Conservation (phyloP, 2,113 vertebrate species). For the Paratilapia polleni region DNA sequence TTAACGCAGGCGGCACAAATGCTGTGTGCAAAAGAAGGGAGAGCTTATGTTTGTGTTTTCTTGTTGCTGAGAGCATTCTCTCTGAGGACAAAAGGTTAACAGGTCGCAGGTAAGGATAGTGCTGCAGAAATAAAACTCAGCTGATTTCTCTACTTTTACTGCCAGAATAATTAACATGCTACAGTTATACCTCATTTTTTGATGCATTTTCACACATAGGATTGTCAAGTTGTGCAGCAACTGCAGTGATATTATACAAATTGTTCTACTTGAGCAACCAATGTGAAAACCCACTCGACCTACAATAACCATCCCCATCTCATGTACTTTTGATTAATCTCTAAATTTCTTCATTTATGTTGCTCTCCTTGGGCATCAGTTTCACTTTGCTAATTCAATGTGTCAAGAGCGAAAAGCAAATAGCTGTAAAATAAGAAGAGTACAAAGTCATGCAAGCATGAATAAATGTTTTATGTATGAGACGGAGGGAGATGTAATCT, state of each 20-base stretch:
- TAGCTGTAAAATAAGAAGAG: background rate
- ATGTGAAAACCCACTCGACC: background rate
- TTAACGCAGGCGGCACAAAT: background rate
- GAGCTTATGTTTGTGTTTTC: background rate
- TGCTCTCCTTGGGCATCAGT: background rate
- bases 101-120: background rate
- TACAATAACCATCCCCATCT: background rate
- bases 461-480: conserved; percentile 23
- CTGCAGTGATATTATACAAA: background rate
- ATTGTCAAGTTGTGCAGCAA: background rate
- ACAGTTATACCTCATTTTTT: background rate
- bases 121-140: conserved; percentile 5
- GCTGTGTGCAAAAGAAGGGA: background rate
- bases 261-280: background rate
- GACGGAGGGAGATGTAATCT: background rate
- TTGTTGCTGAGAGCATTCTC: background rate
- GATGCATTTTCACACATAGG: accelerated
- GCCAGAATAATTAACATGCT: background rate
- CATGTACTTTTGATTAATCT: background rate
- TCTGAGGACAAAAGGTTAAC: background rate
- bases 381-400: background rate
- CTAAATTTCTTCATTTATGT: background rate
- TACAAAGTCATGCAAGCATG: background rate
- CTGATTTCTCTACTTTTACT: background rate
- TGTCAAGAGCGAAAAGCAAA: background rate